Evolutionary conservation across 2,113 vertebrate genomes (phyloP).

Genomic region (Peromyscus californicus): DNA sequence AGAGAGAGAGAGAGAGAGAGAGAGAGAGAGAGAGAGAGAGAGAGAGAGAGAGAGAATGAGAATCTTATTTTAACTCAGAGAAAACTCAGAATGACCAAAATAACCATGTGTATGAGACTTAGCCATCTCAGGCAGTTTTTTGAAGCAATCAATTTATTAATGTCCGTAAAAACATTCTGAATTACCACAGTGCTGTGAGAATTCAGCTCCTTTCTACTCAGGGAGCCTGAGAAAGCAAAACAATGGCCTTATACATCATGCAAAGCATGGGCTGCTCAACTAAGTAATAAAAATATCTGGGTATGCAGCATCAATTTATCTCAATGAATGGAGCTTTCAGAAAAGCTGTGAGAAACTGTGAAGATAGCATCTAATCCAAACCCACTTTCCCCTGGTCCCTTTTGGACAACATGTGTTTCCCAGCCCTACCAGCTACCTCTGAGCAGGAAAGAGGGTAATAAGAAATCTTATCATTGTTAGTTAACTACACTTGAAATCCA

Average conservation of each 20-base stretch:
- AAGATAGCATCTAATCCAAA: slow-evolving; percentile 21
- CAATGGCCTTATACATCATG: slow-evolving; percentile 22
- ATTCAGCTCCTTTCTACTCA: background rate
- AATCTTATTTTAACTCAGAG: slow-evolving; percentile 12
- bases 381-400: background rate
- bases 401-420: background rate
- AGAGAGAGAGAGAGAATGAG: background rate
- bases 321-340: slow-evolving; percentile 8
- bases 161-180: background rate
- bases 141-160: slow-evolving; percentile 1
- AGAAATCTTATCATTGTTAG: slow-evolving; percentile 7
- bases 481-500: slow-evolving; percentile 41
- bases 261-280: slow-evolving; percentile 19
- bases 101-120: background rate
- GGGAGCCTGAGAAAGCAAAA: background rate
- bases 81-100: slow-evolving; percentile 6
- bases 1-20: background rate
- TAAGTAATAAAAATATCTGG: slow-evolving; percentile 8
- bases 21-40: background rate
- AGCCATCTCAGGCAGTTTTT: background rate
- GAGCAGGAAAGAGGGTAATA: background rate
- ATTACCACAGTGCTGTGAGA: background rate
- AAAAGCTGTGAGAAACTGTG: slow-evolving; percentile 24
- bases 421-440: background rate
- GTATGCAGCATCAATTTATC: background rate